Evolutionary conservation across 2,888 invertebrate genomes (phyloP), one percentile per base, ranked within the genome.

Genomic region (Aquatica leii): DNA sequence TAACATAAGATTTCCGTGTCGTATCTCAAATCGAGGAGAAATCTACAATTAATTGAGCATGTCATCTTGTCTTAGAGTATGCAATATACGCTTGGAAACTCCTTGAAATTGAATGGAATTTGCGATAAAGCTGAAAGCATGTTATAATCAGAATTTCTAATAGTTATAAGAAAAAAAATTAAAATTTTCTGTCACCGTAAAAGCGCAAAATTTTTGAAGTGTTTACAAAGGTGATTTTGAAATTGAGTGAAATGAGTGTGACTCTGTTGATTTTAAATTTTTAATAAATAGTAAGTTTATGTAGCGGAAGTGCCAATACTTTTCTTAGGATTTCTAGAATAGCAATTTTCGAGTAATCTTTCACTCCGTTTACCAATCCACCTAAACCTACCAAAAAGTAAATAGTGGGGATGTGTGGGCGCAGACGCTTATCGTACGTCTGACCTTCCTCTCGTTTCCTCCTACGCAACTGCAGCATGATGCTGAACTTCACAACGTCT

Each of bases 401-500:
- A 40, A 40, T 54, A 56, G 64, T 64, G 64, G 64, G 64, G 56
- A 51, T 59, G 53, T 56, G 53, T 60, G 55, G 62, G 70, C 72
- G 72, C 72, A 73, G 72, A 53, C 74, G 74, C 72, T 65, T 66
- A 66, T 66, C 65, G 68, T 68, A 67, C 62, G 64, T 62, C 62
- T 66, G 67, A 68, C 70, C 68, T 68, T 68, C 68, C 68, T 61
- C 59, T 57, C 52, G 64, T 54, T 67, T 65, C 66, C 68, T 66
- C 73, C 69, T 69, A 71, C 72, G 71, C 72, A 71, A 72, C 71
- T 70, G 72, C 72, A 72, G 61, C 72, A 61, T 68, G 69, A 72
- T 65, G 69, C 71, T 68, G 66, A 71, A 70, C 74, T 73, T 72
- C 75, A 72, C 73, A 73, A 66, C 67, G 72, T 62, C 69, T 65